These are phyloP conservation scores for Ceratotherium simum DNA, from an alignment of 2,113 vertebrate species.

Conservation along the genomic window DNA sequence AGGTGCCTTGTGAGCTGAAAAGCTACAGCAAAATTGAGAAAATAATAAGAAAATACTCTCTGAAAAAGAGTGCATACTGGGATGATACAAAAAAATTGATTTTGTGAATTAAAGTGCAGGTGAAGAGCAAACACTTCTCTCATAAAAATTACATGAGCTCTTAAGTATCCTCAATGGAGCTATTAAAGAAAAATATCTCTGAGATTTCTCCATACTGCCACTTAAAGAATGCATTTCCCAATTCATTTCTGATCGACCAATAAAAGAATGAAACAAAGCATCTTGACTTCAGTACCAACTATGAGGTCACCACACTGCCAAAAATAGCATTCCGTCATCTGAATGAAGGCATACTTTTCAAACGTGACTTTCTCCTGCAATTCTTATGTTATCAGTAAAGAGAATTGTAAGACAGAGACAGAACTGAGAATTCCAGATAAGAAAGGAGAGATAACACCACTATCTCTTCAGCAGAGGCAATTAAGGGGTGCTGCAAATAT, in stretches of 20 bases:
- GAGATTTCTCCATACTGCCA: not conserved
- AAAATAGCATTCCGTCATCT: not conserved
- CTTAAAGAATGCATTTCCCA: not conserved
- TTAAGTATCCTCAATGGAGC: not conserved
- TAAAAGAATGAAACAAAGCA: constrained; percentile 18
- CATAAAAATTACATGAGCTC: constrained; percentile 19
- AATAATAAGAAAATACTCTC: constrained; percentile 36
- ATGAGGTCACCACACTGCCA: not conserved
- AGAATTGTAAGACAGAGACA: not conserved
- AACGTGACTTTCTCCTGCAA: constrained; percentile 41
- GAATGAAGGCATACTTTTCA: not conserved
- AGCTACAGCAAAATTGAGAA: not conserved
- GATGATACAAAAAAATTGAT: not conserved
- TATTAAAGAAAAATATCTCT: constrained; percentile 10
- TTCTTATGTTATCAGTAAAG: not conserved
- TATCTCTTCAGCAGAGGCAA: constrained; percentile 28
- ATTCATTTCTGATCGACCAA: not conserved
- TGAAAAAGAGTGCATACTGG: not conserved
- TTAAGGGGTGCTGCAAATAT: not conserved
- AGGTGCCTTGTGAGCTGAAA: not conserved
- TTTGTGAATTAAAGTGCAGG: constrained; percentile 16
- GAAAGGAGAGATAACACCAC: not conserved
- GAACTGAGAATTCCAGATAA: not conserved
- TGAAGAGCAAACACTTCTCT: constrained; percentile 38
- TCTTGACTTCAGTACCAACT: not conserved